Percentiles rank a stretch among this genome's conserved stretches.
These are phyloP conservation scores for Athrips mouffetella DNA, from an alignment of 2,888 invertebrate species.

Conservation along the genomic window DNA sequence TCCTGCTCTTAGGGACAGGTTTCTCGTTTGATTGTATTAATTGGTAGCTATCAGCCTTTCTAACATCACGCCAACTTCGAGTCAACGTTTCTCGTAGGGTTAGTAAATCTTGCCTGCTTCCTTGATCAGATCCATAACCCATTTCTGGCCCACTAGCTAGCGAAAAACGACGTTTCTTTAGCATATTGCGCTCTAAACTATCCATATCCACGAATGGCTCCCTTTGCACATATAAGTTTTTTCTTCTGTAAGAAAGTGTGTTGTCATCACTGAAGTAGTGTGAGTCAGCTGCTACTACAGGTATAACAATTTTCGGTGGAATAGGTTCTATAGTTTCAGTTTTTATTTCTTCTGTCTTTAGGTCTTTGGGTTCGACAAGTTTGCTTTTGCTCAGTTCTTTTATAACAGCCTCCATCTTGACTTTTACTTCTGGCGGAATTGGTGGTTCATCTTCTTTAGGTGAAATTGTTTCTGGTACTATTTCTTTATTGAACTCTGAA, in stretches of 20 bases:
- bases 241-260: conserved; percentile 39
- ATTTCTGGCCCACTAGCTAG: conserved; percentile 66
- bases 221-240: conserved; percentile 37
- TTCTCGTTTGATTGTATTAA: conserved; percentile 41
- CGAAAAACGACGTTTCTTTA: conserved; percentile 59
- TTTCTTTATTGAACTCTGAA: conserved; percentile 8
- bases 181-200: conserved; percentile 55
- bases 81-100: conserved; percentile 52
- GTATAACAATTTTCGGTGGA: conserved; percentile 66
- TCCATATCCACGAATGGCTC: conserved; percentile 55
- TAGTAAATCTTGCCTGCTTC: conserved; percentile 38
- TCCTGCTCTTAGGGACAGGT: conserved; percentile 50
- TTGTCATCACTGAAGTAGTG: conserved; percentile 63
- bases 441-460: conserved; percentile 47
- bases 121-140: conserved; percentile 48
- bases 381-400: conserved; percentile 71
- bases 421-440: conserved; percentile 75
- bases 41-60: conserved; percentile 40
- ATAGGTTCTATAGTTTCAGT: conserved; percentile 44
- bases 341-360: conserved; percentile 41
- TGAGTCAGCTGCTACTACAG: conserved; percentile 64
- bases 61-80: conserved; percentile 65
- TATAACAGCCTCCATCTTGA: conserved; percentile 81
- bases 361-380: conserved; percentile 51
- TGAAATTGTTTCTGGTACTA: conserved; percentile 10